phyloP scores from a whole-genome alignment of 2,113 vertebrate species.

The Pseudorasbora parva region DNA sequence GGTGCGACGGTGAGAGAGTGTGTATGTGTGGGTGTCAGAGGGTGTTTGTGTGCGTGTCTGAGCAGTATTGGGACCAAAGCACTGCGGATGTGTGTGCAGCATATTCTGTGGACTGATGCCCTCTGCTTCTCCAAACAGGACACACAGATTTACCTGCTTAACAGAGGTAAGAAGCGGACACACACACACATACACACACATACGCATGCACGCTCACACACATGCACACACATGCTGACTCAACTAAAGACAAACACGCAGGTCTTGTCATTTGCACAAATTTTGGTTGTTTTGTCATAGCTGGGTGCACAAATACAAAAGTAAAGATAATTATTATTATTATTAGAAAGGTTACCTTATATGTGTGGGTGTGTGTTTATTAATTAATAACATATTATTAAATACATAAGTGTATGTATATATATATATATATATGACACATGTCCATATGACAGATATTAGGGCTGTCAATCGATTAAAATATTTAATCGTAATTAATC shows the following conservation, averaged over 20 bases:
- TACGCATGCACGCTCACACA: constrained; percentile 5
- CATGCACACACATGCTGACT: constrained; percentile 25
- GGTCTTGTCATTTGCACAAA: neutral
- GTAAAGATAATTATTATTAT: too few species aligned
- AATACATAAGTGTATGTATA: too few species aligned
- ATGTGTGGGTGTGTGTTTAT: too few species aligned
- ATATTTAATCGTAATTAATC: too few species aligned
- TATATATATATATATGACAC: too few species aligned
- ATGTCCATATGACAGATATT: too few species aligned
- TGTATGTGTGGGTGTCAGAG: neutral
- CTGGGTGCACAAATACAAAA: too few species aligned
- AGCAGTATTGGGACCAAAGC: constrained; percentile 43
- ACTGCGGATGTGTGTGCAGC: constrained; percentile 34
- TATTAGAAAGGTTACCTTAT: too few species aligned
- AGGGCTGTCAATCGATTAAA: too few species aligned
- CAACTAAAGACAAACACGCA: constrained; percentile 12
- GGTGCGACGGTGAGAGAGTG: constrained; percentile 34
- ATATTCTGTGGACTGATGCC: constrained; percentile 41
- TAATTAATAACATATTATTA: too few species aligned
- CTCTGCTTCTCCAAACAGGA: constrained; percentile 76
- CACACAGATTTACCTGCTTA: constrained; percentile 73
- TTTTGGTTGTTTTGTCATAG: neutral
- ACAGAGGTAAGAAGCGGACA: constrained; percentile 45
- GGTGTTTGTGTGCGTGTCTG: neutral
- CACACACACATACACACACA: constrained; percentile 35